phyloP scores from a whole-genome alignment of 2,113 vertebrate species.

The Tupaia tana region DNA sequence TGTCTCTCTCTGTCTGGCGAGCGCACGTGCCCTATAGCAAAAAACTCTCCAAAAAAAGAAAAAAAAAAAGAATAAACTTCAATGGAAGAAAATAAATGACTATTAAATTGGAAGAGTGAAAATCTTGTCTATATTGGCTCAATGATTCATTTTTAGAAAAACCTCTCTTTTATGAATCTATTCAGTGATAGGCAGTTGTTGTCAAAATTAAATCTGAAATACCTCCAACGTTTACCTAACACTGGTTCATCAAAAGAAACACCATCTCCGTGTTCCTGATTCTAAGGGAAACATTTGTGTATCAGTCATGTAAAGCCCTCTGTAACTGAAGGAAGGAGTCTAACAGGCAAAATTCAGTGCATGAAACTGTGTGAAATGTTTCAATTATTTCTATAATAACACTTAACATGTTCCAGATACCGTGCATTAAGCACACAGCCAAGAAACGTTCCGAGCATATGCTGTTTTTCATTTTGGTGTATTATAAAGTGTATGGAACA shows the following conservation, averaged over 20 bases:
- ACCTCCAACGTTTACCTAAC: constrained; percentile 51
- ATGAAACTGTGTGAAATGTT: constrained; percentile 89
- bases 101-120: constrained; percentile 21
- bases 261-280: not conserved
- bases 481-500: constrained; percentile 88
- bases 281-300: constrained; percentile 59
- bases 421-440: constrained; percentile 83
- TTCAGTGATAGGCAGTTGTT: not conserved
- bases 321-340: not conserved
- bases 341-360: constrained; percentile 67
- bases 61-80: not conserved
- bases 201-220: constrained; percentile 56
- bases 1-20: too few relatives aligned
- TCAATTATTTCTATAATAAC: constrained; percentile 90
- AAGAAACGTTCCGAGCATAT: constrained; percentile 81
- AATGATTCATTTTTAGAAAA: constrained; percentile 35
- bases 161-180: not conserved
- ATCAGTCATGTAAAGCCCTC: not conserved
- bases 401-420: constrained; percentile 89
- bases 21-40: too few relatives aligned
- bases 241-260: constrained; percentile 25
- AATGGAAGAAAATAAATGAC: not conserved
- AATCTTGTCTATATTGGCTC: not conserved
- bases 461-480: constrained; percentile 89
- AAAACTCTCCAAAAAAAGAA: not conserved